Evolutionary conservation across 2,113 vertebrate genomes (phyloP), one percentile per base, ranked within the genome.

Genomic region (Paraplagusia blochii): DNA sequence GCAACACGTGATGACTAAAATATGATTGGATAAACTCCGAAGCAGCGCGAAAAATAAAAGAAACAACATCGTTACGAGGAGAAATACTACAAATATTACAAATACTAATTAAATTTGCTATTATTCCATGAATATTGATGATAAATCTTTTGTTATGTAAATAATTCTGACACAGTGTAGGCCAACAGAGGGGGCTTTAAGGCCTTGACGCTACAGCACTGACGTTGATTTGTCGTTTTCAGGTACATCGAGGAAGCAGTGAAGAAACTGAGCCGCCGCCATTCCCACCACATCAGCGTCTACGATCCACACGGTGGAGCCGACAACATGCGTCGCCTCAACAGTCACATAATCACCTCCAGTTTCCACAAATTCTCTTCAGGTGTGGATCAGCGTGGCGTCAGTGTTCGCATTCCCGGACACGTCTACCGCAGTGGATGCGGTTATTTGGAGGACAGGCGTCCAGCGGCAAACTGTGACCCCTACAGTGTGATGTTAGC

Each of bases 401-500:
- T 84, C 64, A 88, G 88, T 63, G 88, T 90, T 68, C 79, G 86
- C 2, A 85, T 90, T 60, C 89, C 88, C 0, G 87, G 81, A 18
- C 80, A 87, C 16, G 84, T 83, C 0, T 84, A 79, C 36, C 80
- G 79, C 40, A 87, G 13, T 82, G 82, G 84, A 33, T 75, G 0
- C 0, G 89, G 84, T 1, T 91, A 90, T 77, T 86, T 88, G 0
- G 88, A 90, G 69, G 89, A 90, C 52, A 78, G 90, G 45, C 72
- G 88, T 19, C 88, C 90, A 0, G 75, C 89, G 0, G 88, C 89
- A 61, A 91, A 87, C 81, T 90, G 90, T 0, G 89, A 90, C 66
- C 90, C 90, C 0, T 90, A 90, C 0, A 72, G 77, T 0, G 88
- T 90, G 36, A 90, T 76, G 0, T 86, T 85, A 66, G 88, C 85